Evolutionary conservation across 2,888 invertebrate species (phyloP), one percentile per base, ranked within the genome.

Genomic region (Acrocyrtus sp.): DNA sequence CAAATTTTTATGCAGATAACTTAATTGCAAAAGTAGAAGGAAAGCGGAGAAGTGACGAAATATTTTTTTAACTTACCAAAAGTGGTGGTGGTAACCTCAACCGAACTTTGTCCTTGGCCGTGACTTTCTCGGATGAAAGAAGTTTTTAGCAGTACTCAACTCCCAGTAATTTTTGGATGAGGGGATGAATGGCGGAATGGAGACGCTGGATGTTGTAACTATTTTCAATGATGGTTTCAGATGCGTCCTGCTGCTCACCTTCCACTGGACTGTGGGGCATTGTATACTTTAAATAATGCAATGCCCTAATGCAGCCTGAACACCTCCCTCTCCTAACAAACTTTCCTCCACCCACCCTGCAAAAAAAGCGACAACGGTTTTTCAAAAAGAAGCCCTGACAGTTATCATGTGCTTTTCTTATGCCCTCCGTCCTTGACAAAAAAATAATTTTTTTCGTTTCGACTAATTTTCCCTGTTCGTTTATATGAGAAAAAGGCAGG

Each of bases 241-340:
- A 43, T 57, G 8, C 39, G 26, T 22, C 34, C 34, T 34, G 48
- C 45, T 54, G 39, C 45, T 54, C 56, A 56, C 43, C 24, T 57
- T 45, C 58, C 26, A 43, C 34, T 57, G 70, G 54, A 62, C 63
- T 58, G 51, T 72, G 70, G 70, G 70, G 70, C 70, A 72, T 72
- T 72, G 70, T 72, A 63, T 58, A 53, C 53, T 27, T 12, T 53
- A 2, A 10, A 34, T 34, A 12, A 12, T 50, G n/a, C 27, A 43
- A 58, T 47, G 34, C 34, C n/a, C n/a, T n/a, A 34, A 34, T 12
- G 12, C 5, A 34, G 34, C 34, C 12, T 34, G 34, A 12, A 5
- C 34, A 34, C 12, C 34, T 34, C 34, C 34, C 34, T 34, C n/a
- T n/a, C n/a, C n/a, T n/a, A n/a, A n/a, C n/a, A n/a, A n/a, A n/a